A percentile compares a stretch with the other conserved stretches of the same genome.
phyloP scores from a whole-genome alignment of 2,113 vertebrate genomes.

The Enhydra lutris region DNA sequence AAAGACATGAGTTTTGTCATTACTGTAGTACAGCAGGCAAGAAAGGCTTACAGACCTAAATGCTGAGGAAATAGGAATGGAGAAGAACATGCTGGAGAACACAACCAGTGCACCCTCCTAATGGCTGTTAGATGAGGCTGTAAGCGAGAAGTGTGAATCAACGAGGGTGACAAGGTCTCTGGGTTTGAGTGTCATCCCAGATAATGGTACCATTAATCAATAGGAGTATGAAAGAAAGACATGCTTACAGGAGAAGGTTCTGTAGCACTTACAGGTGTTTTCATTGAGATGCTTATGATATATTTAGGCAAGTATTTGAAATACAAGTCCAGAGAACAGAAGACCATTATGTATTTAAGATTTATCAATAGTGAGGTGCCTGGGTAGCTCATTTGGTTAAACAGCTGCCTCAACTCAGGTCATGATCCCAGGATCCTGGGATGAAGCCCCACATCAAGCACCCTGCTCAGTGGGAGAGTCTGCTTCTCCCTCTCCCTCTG shows the following conservation, averaged over 20 bases:
- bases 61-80: background rate
- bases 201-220: background rate
- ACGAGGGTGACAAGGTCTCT: background rate
- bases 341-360: background rate
- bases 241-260: background rate
- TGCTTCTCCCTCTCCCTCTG: too few relatives aligned
- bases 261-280: background rate
- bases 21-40: background rate
- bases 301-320: background rate
- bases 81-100: background rate
- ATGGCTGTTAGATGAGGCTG: background rate
- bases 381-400: too few relatives aligned
- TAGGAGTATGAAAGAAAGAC: background rate
- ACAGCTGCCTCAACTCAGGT: too few relatives aligned
- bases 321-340: background rate
- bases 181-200: background rate
- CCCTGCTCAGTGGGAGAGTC: too few relatives aligned
- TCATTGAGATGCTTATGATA: background rate
- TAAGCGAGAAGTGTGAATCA: background rate
- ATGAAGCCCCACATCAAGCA: too few relatives aligned
- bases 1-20: background rate
- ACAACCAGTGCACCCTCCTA: background rate
- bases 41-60: background rate
- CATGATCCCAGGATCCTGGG: too few relatives aligned
- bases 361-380: background rate